Percentiles rank a stretch among this genome's conserved stretches.
Evolutionary conservation across 2,888 invertebrate genomes (phyloP).

Genomic region (Malthinus flaveolus): DNA sequence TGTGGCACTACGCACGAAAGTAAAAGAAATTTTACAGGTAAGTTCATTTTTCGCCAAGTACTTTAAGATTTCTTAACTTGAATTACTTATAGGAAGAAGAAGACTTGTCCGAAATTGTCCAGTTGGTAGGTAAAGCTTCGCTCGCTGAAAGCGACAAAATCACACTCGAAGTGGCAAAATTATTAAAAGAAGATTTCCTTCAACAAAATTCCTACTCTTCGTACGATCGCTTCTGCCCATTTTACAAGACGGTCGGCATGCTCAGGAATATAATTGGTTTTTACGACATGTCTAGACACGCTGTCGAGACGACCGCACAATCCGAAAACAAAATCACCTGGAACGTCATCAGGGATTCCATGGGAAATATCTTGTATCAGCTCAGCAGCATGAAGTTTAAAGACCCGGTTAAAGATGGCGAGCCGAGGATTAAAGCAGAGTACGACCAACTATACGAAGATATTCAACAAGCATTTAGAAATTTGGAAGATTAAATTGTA

Average conservation of each 20-base stretch:
- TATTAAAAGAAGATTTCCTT: constrained; percentile 98
- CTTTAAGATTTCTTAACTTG: constrained; percentile 62
- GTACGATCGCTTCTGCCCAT: constrained; percentile 98
- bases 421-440: constrained; percentile 94
- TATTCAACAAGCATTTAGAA: constrained; percentile 96
- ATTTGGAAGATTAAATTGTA: constrained; percentile 87
- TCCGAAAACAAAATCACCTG: constrained; percentile 99
- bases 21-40: constrained; percentile 61
- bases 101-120: constrained; percentile 99
- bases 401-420: constrained; percentile 98
- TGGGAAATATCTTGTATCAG: constrained; percentile 95
- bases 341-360: constrained; percentile 95
- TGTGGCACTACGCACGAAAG: constrained; percentile 95
- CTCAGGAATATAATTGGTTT: constrained; percentile 96
- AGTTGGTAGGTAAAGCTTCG: constrained; percentile 98
- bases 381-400: constrained; percentile 99
- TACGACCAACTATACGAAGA: constrained; percentile 97
- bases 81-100: constrained; percentile 80
- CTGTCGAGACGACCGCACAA: constrained; percentile 97
- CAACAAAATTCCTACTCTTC: constrained; percentile 98
- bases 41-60: neutral
- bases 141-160: constrained; percentile 99
- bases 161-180: constrained; percentile 96
- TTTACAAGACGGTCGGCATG: constrained; percentile 99
- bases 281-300: constrained; percentile 97